Evolutionary conservation across 1,140 invertebrate species (phyloP).

Genomic region (Drosophila kanapiae): DNA sequence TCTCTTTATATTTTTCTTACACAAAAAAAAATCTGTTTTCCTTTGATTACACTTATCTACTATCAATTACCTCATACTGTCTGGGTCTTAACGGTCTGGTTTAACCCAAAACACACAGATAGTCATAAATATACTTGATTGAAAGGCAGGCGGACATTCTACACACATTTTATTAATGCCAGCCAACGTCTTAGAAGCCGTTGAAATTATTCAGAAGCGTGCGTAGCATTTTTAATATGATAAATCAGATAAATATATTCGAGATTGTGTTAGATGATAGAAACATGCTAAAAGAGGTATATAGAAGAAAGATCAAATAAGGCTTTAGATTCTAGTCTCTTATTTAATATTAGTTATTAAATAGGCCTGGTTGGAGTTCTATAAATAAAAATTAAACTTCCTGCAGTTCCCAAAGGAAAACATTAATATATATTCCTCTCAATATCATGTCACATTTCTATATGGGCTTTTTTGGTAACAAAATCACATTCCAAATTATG

Average conservation of each 20-base stretch:
- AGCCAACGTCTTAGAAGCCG: constrained; percentile 58
- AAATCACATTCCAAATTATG: background rate
- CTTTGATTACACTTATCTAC: background rate
- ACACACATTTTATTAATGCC: constrained; percentile 58
- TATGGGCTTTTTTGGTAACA: background rate
- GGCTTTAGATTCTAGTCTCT: background rate
- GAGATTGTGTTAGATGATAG: constrained; percentile 38
- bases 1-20: background rate
- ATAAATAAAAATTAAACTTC: background rate
- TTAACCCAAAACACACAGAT: constrained; percentile 57
- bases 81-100: constrained; percentile 34
- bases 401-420: background rate
- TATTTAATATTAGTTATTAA: background rate
- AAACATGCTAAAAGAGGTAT: constrained; percentile 27
- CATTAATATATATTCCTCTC: background rate
- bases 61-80: constrained; percentile 6
- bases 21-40: background rate
- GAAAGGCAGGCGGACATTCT: constrained; percentile 27
- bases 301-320: constrained; percentile 1
- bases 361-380: background rate
- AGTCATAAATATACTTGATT: constrained; percentile 56
- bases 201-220: constrained; percentile 67
- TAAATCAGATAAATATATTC: constrained; percentile 26
- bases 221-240: constrained; percentile 47
- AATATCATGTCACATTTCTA: background rate